Base-by-base conservation (phyloP, 2,888 invertebrate species). In the Trichogramma evanescens region DNA sequence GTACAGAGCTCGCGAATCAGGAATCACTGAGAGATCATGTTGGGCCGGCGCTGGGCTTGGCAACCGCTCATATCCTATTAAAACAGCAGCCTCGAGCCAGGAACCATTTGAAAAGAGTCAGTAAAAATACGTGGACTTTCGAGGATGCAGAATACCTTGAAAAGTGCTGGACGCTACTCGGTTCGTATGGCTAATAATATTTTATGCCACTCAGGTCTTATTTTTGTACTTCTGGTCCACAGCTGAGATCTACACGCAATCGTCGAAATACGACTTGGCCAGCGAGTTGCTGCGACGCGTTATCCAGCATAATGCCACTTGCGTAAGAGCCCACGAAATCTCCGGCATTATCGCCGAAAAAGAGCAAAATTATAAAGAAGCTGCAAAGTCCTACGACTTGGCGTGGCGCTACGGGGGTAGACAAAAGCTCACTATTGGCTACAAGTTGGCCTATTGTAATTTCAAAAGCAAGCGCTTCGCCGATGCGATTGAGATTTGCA, bases 91-190 rank as follows among this genome's bases (percentile, higher is more conserved):
- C 94, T 13, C 83, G 95, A 55, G 96, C 97, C 0, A 88, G 95
- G 70, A 95, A 93, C 75, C 92, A 95, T 69, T 77, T 99, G 56
- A 98, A 98, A 78, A 82, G 94, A 41, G 86, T 97, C 13, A 85
- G 89, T 0, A 91, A 93, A 66, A 86, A 87, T 56, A 81, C 83
- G 0, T 98, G 97, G 97, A 93, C 89, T 9, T 93, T 95, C 67
- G 95, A 96, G 75, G 95, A 96, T 71, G 95, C 96, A 0, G 96
- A 97, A 72, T 95, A 96, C 71, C 80, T 98, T 62, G 98, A 98
- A 80, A 86, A 92, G 63, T 92, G 95, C 76, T 98, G 98, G 98
- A 76, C 98, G 6, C 82, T 97, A 51, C 80, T 97, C 13, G 89
- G 62, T 63, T 50, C 26, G 26, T 26, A 26, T 26, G 3, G 26